Conservation (phyloP, 2,113 vertebrate species). For the Aphyosemion australe region DNA sequence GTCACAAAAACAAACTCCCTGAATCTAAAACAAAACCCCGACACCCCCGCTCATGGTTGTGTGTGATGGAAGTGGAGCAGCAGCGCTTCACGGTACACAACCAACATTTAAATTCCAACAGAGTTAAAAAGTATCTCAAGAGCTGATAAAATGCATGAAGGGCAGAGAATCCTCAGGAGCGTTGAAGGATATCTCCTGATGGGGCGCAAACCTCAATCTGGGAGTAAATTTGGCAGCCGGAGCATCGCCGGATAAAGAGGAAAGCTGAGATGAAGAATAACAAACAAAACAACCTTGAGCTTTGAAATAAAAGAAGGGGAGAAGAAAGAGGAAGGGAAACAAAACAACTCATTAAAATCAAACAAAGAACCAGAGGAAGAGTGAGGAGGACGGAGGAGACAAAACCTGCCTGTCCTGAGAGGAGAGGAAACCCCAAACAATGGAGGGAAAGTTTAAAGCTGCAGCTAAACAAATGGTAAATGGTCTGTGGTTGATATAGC, state of each 20-base stretch:
- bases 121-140: slow-evolving; percentile 30
- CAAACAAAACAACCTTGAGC: slow-evolving; percentile 40
- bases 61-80: too few species aligned
- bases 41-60: too few species aligned
- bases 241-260: slow-evolving; percentile 29
- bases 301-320: slow-evolving; percentile 5
- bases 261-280: not conserved
- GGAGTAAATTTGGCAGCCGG: slow-evolving; percentile 13
- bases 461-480: too few species aligned
- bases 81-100: not conserved
- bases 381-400: not conserved
- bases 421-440: not conserved
- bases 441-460: not conserved
- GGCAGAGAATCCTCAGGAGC: slow-evolving; percentile 30
- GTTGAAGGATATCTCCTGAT: slow-evolving; percentile 3
- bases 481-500: too few species aligned
- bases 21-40: too few species aligned
- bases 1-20: too few species aligned
- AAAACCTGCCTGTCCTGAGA: not conserved
- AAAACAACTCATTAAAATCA: slow-evolving; percentile 52
- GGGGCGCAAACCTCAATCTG: slow-evolving; percentile 7
- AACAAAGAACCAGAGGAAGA: slow-evolving; percentile 5
- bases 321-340: slow-evolving; percentile 12
- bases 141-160: slow-evolving; percentile 21
- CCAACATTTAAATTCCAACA: slow-evolving; percentile 11